Evolutionary conservation across 1,140 invertebrate genomes (phyloP).

Genomic region (Anastrepha obliqua): DNA sequence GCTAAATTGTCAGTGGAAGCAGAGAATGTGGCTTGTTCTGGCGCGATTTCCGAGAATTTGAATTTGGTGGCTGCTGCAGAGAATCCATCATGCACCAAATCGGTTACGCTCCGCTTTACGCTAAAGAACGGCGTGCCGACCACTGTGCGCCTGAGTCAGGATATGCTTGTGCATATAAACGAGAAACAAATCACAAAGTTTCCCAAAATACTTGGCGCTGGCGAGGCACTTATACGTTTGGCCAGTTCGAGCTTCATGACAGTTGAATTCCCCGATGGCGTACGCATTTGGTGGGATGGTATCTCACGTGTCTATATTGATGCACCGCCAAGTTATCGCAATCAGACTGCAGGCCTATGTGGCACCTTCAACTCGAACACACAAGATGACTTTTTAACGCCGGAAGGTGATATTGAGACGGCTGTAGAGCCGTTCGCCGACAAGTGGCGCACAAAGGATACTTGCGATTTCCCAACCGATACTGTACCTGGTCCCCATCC

Average conservation of each 20-base stretch:
- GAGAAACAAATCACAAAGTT: slow-evolving; percentile 81
- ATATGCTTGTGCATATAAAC: slow-evolving; percentile 81
- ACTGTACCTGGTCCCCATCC: slow-evolving; percentile 79
- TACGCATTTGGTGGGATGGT: slow-evolving; percentile 90
- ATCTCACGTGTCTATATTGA: slow-evolving; percentile 87
- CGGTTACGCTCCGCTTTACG: slow-evolving; percentile 79
- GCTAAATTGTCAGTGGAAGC: slow-evolving; percentile 83
- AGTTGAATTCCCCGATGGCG: slow-evolving; percentile 83
- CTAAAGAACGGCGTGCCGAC: slow-evolving; percentile 73
- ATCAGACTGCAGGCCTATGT: slow-evolving; percentile 86
- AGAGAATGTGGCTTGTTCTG: slow-evolving; percentile 88
- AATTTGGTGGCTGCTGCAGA: slow-evolving; percentile 78
- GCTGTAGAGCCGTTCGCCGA: slow-evolving; percentile 86
- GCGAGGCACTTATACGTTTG: slow-evolving; percentile 79
- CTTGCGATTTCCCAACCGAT: slow-evolving; percentile 79
- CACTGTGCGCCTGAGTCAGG: slow-evolving; percentile 83
- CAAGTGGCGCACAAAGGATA: slow-evolving; percentile 89
- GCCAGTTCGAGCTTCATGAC: slow-evolving; percentile 85
- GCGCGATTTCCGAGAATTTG: slow-evolving; percentile 84
- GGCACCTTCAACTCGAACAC: slow-evolving; percentile 92
- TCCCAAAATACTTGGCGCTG: slow-evolving; percentile 78
- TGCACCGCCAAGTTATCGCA: slow-evolving; percentile 83
- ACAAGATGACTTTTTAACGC: slow-evolving; percentile 91
- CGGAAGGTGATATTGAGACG: slow-evolving; percentile 87
- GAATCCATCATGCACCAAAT: slow-evolving; percentile 87